A percentile compares a stretch with the other conserved stretches of the same genome.
These are phyloP conservation scores for Drosophila merina DNA, from an alignment of 2,888 invertebrate genomes.

Conservation along the genomic window DNA sequence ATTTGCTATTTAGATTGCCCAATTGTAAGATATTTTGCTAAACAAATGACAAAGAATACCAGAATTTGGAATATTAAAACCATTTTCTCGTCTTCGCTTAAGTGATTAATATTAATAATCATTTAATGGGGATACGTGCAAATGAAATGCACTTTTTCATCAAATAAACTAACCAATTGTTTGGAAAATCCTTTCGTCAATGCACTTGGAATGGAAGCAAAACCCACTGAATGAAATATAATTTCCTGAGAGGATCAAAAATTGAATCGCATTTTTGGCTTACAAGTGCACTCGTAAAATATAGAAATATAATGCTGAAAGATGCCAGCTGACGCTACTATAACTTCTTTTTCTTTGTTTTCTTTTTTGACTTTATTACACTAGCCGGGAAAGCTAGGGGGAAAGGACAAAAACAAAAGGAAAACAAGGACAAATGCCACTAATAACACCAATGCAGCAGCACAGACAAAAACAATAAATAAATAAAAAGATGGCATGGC, in stretches of 20 bases:
- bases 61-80: neutral
- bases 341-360: conserved; percentile 8
- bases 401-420: conserved; percentile 2
- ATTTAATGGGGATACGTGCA: neutral
- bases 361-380: conserved; percentile 69
- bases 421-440: conserved; percentile 52
- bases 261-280: conserved; percentile 33
- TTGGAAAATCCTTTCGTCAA: neutral
- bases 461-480: conserved; percentile 77
- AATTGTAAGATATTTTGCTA: conserved; percentile 5
- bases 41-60: conserved; percentile 4
- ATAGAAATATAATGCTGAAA: conserved; percentile 58
- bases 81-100: neutral
- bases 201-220: conserved; percentile 3
- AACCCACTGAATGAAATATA: neutral
- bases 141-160: neutral
- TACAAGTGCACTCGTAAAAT: conserved; percentile 41
- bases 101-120: neutral
- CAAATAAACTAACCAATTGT: neutral
- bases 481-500: conserved; percentile 74
- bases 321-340: conserved; percentile 68
- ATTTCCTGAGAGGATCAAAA: conserved; percentile 7
- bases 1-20: conserved; percentile 6
- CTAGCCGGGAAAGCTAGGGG: conserved; percentile 6
- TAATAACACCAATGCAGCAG: conserved; percentile 76